Conservation (phyloP, 2,888 invertebrate genomes). For the Branchellion lobata region DNA sequence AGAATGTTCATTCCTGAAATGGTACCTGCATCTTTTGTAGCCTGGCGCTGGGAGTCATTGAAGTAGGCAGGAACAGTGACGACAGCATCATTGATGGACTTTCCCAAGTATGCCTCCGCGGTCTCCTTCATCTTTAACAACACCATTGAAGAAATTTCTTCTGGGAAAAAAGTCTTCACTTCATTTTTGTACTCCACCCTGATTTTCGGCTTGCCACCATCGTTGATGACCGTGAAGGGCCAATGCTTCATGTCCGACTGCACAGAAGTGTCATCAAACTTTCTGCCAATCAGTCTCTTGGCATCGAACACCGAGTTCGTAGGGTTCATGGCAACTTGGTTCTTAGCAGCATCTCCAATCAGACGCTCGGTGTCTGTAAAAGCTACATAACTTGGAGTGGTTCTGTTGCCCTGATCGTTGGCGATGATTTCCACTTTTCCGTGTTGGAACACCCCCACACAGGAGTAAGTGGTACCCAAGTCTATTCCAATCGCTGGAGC, state of each 20-base stretch:
- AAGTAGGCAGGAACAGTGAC: slow-evolving; percentile 63
- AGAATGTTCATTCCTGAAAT: slow-evolving; percentile 82
- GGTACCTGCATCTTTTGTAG: slow-evolving; percentile 83
- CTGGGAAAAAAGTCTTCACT: slow-evolving; percentile 81
- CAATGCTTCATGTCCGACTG: slow-evolving; percentile 79
- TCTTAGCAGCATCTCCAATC: slow-evolving; percentile 64
- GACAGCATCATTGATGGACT: slow-evolving; percentile 57
- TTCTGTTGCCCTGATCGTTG: slow-evolving; percentile 70
- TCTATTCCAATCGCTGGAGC: slow-evolving; percentile 50
- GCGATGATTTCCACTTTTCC: slow-evolving; percentile 64
- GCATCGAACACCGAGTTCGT: slow-evolving; percentile 70
- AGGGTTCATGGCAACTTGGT: slow-evolving; percentile 71
- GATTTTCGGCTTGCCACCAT: slow-evolving; percentile 58
- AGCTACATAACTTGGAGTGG: slow-evolving; percentile 75
- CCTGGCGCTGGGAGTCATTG: slow-evolving; percentile 62
- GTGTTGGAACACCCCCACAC: slow-evolving; percentile 60
- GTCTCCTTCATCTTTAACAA: slow-evolving; percentile 81
- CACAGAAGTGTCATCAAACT: slow-evolving; percentile 75
- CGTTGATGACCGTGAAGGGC: slow-evolving; percentile 70
- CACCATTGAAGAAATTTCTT: slow-evolving; percentile 89
- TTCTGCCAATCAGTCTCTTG: slow-evolving; percentile 75
- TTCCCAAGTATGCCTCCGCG: slow-evolving; percentile 68
- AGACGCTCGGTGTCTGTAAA: slow-evolving; percentile 67
- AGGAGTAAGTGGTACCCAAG: slow-evolving; percentile 64
- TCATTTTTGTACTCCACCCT: slow-evolving; percentile 77